These are phyloP conservation scores for Labrus mixtus DNA, from an alignment of 2,113 vertebrate species.

Conservation along the genomic window DNA sequence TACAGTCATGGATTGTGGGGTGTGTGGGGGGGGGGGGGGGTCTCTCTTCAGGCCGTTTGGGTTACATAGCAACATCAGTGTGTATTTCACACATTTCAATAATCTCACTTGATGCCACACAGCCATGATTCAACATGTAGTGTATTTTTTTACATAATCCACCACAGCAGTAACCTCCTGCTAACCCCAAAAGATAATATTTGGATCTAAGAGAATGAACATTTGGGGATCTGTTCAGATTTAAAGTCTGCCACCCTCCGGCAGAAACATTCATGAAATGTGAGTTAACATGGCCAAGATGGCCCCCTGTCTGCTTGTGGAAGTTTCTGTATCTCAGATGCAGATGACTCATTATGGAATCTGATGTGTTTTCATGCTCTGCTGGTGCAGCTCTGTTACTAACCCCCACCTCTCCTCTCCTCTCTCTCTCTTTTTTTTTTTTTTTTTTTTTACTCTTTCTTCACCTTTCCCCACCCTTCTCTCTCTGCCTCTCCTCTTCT, in stretches of 20 bases:
- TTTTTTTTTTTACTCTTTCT: not conserved
- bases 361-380: constrained; percentile 50
- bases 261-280: constrained; percentile 13
- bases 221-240: constrained; percentile 2
- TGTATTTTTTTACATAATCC: not conserved
- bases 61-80: not conserved
- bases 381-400: constrained; percentile 38
- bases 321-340: constrained; percentile 31
- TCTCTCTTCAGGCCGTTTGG: no score
- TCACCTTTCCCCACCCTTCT: no score
- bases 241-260: constrained; percentile 24
- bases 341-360: constrained; percentile 61
- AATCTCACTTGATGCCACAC: no score
- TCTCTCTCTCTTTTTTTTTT: not conserved
- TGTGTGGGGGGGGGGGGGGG: no score
- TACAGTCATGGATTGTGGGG: no score
- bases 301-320: constrained; percentile 48
- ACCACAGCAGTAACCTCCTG: not conserved
- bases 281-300: constrained; percentile 30
- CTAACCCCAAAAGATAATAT: not conserved
- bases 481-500: not conserved
- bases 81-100: not conserved
- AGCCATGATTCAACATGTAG: not conserved
- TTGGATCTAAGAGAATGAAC: constrained; percentile 1
- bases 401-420: constrained; percentile 27